phyloP scores from a whole-genome alignment of 2,888 invertebrate genomes.

The Acleris holmiana region DNA sequence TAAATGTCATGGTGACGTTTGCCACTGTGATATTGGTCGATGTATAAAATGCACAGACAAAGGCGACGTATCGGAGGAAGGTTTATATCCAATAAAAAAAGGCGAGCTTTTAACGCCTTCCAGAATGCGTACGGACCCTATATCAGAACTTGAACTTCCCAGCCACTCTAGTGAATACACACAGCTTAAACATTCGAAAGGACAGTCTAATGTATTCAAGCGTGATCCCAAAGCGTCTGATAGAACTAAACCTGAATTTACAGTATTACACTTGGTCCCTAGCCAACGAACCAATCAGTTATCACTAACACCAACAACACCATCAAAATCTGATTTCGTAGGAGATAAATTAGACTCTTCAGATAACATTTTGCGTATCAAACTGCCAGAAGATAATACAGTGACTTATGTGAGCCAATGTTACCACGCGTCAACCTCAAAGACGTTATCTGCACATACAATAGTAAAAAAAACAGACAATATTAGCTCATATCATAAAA shows the following conservation, averaged over 20 bases:
- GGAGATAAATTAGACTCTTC: not conserved
- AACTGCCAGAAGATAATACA: not conserved
- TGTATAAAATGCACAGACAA: not conserved
- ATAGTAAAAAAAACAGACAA: not conserved
- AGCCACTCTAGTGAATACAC: slow-evolving; percentile 8
- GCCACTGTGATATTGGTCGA: not conserved
- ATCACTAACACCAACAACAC: not conserved
- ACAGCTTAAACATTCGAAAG: slow-evolving; percentile 10
- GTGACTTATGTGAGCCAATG: not conserved
- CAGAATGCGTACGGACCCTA: not conserved
- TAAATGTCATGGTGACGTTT: not conserved
- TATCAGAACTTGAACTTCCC: slow-evolving; percentile 6
- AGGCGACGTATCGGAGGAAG: slow-evolving; percentile 3
- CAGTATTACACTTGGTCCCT: slow-evolving; percentile 5
- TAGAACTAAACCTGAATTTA: slow-evolving; percentile 5
- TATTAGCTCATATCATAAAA: not conserved
- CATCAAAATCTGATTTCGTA: not conserved
- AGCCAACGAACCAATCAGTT: not conserved
- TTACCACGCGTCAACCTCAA: slow-evolving; percentile 2
- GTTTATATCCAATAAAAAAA: slow-evolving; percentile 4
- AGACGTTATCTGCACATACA: not conserved
- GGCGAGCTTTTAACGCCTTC: not conserved
- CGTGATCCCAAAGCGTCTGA: not conserved
- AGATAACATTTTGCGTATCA: not conserved
- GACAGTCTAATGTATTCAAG: slow-evolving; percentile 12